These are phyloP conservation scores for Felis catus DNA, from an alignment of 2,113 vertebrate species.

Conservation along the genomic window F.catus_Fca126_mat1.0 CM031412.1:29700501-29701000, in stretches of 20 bases:
- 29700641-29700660: neutral
- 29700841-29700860: slow-evolving; percentile 21
- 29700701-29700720: neutral
- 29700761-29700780: slow-evolving; percentile 22
- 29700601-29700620: neutral
- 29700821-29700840: slow-evolving; percentile 55
- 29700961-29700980: neutral
- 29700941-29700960: neutral
- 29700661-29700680: neutral
- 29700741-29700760: neutral
- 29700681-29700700: slow-evolving; percentile 1
- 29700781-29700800: slow-evolving; percentile 38
- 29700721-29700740: neutral
- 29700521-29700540: slow-evolving; percentile 51
- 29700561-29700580: slow-evolving; percentile 7
- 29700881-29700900: neutral
- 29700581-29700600: neutral
- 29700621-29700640: neutral
- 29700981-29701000: neutral
- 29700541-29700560: slow-evolving; percentile 45
- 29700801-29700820: neutral
- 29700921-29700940: slow-evolving; percentile 32
- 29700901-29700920: neutral
- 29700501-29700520: slow-evolving; percentile 66
- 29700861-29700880: slow-evolving; percentile 29